phyloP scores from a whole-genome alignment of 2,113 vertebrate species.

The Rhynchomys soricoides region DNA sequence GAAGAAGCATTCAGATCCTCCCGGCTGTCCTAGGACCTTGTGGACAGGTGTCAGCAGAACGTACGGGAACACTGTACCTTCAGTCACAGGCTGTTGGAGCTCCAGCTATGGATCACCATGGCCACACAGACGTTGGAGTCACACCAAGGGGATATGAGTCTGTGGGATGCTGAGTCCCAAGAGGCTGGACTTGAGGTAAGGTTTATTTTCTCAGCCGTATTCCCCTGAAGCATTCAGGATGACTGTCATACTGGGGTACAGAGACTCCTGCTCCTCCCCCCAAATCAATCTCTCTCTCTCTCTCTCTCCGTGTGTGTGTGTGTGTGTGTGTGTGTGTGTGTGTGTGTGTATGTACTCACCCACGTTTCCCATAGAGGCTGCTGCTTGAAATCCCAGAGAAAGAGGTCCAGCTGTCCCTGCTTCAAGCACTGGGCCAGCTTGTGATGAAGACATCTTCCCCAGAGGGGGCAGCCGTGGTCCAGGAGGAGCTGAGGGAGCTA shows the following conservation, averaged over 20 bases:
- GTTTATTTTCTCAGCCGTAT: not conserved
- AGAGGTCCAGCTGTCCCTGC: slow-evolving; percentile 90
- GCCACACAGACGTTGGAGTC: slow-evolving; percentile 88
- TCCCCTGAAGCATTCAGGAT: not conserved
- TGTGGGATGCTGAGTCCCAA: slow-evolving; percentile 81
- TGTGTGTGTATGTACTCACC: rapidly evolving
- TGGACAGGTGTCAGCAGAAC: slow-evolving; percentile 80
- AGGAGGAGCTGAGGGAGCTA: slow-evolving; percentile 87
- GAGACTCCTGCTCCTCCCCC: not conserved
- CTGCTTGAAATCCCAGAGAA: slow-evolving; percentile 92
- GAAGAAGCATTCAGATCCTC: not conserved
- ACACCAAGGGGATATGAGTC: slow-evolving; percentile 73
- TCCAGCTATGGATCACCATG: slow-evolving; percentile 90
- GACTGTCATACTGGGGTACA: rapidly evolving
- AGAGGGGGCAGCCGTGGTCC: slow-evolving; percentile 89
- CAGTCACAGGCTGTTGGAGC: slow-evolving; percentile 87
- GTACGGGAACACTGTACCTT: slow-evolving; percentile 89
- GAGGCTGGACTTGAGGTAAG: slow-evolving; percentile 89
- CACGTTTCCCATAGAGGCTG: slow-evolving; percentile 85
- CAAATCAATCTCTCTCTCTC: too few species aligned
- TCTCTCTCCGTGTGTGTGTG: too few species aligned
- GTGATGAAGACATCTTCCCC: slow-evolving; percentile 90
- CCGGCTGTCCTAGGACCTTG: slow-evolving; percentile 75
- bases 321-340: too few species aligned
- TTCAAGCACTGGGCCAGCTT: slow-evolving; percentile 85